Percentiles rank a stretch among this genome's conserved stretches.
phyloP scores from a whole-genome alignment of 2,113 vertebrate genomes.

The Xiphophorus maculatus region DNA sequence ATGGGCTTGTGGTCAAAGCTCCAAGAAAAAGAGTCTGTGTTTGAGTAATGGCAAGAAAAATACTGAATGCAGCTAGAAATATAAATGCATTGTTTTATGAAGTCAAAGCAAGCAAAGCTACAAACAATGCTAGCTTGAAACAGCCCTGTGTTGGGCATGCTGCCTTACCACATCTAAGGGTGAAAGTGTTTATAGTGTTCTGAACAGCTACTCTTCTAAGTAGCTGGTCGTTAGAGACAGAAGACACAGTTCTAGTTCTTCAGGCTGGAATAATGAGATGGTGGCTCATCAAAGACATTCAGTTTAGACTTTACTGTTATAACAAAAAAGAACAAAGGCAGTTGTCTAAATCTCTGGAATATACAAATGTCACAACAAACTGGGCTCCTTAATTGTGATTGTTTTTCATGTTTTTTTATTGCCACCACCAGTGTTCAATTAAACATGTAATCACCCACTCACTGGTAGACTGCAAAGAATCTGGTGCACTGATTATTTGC shows the following conservation, averaged over 20 bases:
- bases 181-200: conserved; percentile 24
- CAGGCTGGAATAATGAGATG: background rate
- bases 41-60: conserved; percentile 26
- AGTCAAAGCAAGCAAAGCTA: background rate
- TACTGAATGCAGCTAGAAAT: conserved; percentile 58
- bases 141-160: background rate
- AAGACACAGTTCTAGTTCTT: background rate
- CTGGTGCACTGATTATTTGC: background rate
- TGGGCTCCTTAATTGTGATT: background rate
- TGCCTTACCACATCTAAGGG: conserved; percentile 16
- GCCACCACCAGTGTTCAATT: background rate
- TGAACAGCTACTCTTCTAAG: background rate
- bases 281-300: background rate
- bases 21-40: conserved; percentile 43
- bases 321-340: background rate
- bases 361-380: background rate
- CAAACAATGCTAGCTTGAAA: background rate
- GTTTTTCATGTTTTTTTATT: background rate
- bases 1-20: conserved; percentile 51
- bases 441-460: background rate
- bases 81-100: conserved; percentile 30
- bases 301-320: background rate
- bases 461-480: background rate
- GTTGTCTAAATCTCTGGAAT: background rate
- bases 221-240: background rate